Evolutionary conservation across 2,797 vertebrate species (phyloP), one percentile per base, ranked within the genome.

Genomic region (Meda fulgida): DNA sequence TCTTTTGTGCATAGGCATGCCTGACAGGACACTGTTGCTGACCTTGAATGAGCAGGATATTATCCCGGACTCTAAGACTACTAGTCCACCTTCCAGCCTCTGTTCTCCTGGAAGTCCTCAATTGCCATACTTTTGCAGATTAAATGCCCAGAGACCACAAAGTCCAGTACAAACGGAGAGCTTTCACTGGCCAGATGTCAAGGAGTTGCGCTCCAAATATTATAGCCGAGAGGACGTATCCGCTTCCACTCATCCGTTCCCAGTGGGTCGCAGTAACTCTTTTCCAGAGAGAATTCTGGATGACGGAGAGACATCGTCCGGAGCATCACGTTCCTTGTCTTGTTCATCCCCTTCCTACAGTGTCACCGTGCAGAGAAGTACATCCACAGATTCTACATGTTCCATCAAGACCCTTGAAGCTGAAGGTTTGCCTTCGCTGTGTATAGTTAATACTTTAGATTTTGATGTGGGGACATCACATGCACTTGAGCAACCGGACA

Each of bases 101-200:
- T 84, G 87, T 77, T 93, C 92, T 38, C 84, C 60, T n/a, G 66
- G 90, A 75, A 94, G 92, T 88, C 92, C 93, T 79, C 90, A 83
- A 23, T 84, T 90, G 66, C 66, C 91, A 1, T 89, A 92, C 6
- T 88, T 92, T 1, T 83, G 84, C 76, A 86, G 69, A 83, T 72
- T 75, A 1, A 76, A 83, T 0, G 46, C 86, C 16, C 91, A 69
- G 53, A 94, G 94, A 78, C 95, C 95, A 2, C 94, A 94, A 2
- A 97, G 95, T 89, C 95, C 97, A 0, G 53, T 93, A 0, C 88
- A 92, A 5, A 40, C 92, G 0, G 97, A 97, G 87, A 91, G 90
- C 84, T 98, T 98, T 86, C 84, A 92, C 78, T 99, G 98, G 98
- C 98, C 98, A 0, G 96, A 98, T 0, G 97, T 99, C 43, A 96